Evolutionary conservation across 2,113 vertebrate genomes (phyloP).

Genomic region (Myotis lucifugus): DNA sequence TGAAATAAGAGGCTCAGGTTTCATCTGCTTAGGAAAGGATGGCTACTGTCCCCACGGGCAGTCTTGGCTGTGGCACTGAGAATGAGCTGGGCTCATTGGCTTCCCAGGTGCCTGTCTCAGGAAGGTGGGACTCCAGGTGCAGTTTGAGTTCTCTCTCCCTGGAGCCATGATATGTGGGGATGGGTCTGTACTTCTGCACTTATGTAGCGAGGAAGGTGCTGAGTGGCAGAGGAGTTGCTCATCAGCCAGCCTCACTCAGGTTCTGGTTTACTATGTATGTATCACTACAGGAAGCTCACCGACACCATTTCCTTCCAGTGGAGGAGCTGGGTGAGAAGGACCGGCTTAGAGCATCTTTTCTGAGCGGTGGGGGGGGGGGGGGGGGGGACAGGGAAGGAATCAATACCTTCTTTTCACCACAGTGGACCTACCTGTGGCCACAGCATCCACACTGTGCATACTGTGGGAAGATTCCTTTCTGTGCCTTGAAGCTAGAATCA

Average conservation of each 20-base stretch:
- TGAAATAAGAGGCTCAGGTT: constrained; percentile 35
- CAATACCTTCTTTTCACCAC: background rate
- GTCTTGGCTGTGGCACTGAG: background rate
- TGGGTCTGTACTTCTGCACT: background rate
- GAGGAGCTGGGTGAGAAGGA: background rate
- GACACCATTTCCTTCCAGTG: background rate
- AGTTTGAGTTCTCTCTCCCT: background rate
- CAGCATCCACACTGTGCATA: background rate
- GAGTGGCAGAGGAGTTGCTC: background rate
- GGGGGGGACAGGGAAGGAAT: background rate
- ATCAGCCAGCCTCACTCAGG: background rate
- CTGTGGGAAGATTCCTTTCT: background rate
- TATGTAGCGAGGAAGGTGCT: background rate
- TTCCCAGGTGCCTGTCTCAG: background rate
- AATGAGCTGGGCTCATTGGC: background rate
- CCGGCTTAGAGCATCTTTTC: background rate
- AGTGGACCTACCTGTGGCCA: background rate
- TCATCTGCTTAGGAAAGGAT: constrained; percentile 13
- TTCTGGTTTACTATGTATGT: background rate
- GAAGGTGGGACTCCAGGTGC: background rate
- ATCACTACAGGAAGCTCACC: background rate
- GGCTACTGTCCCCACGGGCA: background rate
- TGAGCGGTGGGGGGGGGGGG: accelerated
- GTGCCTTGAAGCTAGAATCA: background rate
- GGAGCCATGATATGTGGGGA: background rate